Evolutionary conservation across 2,888 invertebrate genomes (phyloP), one percentile per base, ranked within the genome.

Genomic region (Dichetophora obliterata): DNA sequence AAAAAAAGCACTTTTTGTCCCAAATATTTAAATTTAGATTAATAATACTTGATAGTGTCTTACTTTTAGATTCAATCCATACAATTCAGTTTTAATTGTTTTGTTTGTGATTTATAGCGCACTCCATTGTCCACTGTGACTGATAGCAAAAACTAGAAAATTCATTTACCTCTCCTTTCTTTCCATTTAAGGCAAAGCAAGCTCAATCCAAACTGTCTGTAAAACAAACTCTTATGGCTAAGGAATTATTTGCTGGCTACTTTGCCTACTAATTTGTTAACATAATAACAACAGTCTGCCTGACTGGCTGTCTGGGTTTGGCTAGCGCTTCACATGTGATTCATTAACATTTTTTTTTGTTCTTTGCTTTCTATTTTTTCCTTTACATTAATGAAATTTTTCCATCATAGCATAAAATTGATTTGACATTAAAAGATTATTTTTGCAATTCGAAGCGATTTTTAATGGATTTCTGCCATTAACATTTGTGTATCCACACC

Each of bases 381-480:
- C 19, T 59, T 9, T 27, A 43, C 4, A 24, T 24, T 24, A 59
- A 59, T 59, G 22, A 27, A 59, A 24, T 59, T 24, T 59, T 59
- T 59, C 14, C 9, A 27, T 11, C 27, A 24, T 9, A 59, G 27
- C 57, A 59, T 59, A 24, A 11, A 22, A 59, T 59, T 59, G 57
- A 59, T 24, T 27, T 59, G 57, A 59, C 57, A 59, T 59, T 59
- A 59, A 59, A 22, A 27, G 27, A 59, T 59, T 59, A 59, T 24
- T 59, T 59, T 59, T 59, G 57, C 57, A 59, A 14, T 59, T 27
- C 22, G 19, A 22, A 22, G 19, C 57, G 22, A 9, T 24, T 59
- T 22, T 59, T 59, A 59, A 59, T 59, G 57, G 24, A 59, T 59
- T 59, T 59, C 14, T 59, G 57, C 24, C 22, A 59, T 59, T 59